Evolutionary conservation across 2,113 vertebrate species (phyloP), one percentile per base, ranked within the genome.

Genomic region (Hystrix brachyura): DNA sequence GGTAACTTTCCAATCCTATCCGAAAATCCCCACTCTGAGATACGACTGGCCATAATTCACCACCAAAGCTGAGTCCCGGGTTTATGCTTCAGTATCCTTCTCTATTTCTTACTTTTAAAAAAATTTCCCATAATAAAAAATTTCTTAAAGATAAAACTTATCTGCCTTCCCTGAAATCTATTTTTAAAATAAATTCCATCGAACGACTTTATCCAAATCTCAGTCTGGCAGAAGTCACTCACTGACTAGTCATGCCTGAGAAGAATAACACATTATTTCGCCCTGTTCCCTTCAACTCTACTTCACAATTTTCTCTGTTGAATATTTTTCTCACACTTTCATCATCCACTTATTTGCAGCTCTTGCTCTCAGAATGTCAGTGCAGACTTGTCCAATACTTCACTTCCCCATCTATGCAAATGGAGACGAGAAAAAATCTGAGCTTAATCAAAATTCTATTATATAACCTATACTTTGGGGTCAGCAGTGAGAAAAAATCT

Each of bases 151-250:
- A 71, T 55, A 76, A 95, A 78, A 89, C 71, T n/a, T n/a, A 83
- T 87, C 81, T 90, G 72, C 38, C 60, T 93, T 67, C 7, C 53
- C 90, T 51, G 27, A 87, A 93, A 76, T 64, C 51, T 87, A 80
- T 84, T 97, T 92, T 90, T 71, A 83, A 93, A 93, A 92, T 43
- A 86, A 79, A n/a, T 60, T 67, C 57, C 46, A 84, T 57, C 53
- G 84, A 64, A 27, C 80, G 59, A n/a, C 34, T 82, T 94, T 78
- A 48, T 67, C 48, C 89, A 84, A 64, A 43, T 78, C 67, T 91
- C 51, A 25, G 5, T 18, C 57, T 80, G 91, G 21, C 62, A 51
- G 55, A 72, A 95, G 76, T 76, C 27, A 11, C 53, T 38, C 25
- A 12, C 48, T 64, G 72, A 74, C 27, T 48, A 76, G 67, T 53